Base-by-base conservation (phyloP, 2,888 invertebrate species). In the Cistogaster globosa region DNA sequence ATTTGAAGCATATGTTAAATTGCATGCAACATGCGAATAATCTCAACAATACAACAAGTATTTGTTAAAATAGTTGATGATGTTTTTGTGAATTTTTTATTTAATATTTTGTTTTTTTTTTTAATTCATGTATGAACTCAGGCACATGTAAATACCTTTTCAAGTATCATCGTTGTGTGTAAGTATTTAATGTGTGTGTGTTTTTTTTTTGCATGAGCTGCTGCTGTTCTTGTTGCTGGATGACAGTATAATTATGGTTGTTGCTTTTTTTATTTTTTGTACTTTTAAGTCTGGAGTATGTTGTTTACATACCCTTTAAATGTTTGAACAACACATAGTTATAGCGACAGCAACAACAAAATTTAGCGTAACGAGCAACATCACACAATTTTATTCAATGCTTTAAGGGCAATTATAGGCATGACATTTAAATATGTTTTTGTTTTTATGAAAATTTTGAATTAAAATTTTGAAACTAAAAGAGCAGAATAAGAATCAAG, bases 11-110 rank as follows among this genome's bases (percentile, higher is more conserved):
- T 86, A 80, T 83, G 83, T 80, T 86, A 72, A 71, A 78, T 75
- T 84, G 84, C 84, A 82, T 84, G 79, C 81, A 84, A 86, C 86
- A 86, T 87, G 87, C 86, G 82, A 86, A 86, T 84, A 86, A 76
- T 83, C 71, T 78, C 67, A 72, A 79, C 60, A 87, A 67, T 58
- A 78, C 72, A 80, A 80, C 80, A 80, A 76, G 67, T 76, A 71
- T 74, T 77, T 72, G 42, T 48, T 60, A 53, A 74, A 72, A 77
- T 77, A 77, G 68, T 77, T 65, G 57, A 65, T 81, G 72, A 75
- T 69, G 81, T 63, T 74, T 67, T 62, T 51, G 60, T 53, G 14
- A 12, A 60, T 1, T 62, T 74, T 60, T 69, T 57, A 11, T 22
- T 38, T 38, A n/a, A 22, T 11, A 26, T 26, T 26, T 26, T 26